These are phyloP conservation scores for Tetragnatha versicolor DNA, from an alignment of 1,140 invertebrate species.

Conservation along the genomic window DNA sequence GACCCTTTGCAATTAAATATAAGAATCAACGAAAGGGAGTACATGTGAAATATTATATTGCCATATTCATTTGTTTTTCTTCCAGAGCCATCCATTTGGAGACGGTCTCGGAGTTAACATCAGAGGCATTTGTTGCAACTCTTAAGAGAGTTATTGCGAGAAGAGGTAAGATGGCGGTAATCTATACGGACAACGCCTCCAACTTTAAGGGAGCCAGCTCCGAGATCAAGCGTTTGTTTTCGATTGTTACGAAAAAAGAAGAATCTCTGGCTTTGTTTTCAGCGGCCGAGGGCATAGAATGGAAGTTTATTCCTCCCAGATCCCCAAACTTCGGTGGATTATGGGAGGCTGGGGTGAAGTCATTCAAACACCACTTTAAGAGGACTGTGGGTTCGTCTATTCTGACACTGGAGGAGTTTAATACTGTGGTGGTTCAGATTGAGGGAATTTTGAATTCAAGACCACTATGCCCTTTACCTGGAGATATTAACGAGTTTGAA, in stretches of 20 bases:
- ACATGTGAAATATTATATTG: not conserved
- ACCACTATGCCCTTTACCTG: conserved; percentile 58
- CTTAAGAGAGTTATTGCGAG: not conserved
- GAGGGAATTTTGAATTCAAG: conserved; percentile 61
- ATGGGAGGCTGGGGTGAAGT: not conserved
- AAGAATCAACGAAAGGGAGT: not conserved
- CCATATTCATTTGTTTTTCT: not conserved
- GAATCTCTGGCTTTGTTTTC: not conserved
- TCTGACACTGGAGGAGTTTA: conserved; percentile 58
- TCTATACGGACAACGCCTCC: not conserved
- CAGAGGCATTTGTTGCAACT: not conserved
- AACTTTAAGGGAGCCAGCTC: not conserved
- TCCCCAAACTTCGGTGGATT: conserved; percentile 29
- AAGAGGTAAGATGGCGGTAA: not conserved
- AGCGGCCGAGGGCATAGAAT: conserved; percentile 30
- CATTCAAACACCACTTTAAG: conserved; percentile 21
- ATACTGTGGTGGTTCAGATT: conserved; percentile 59
- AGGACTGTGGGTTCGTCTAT: conserved; percentile 11
- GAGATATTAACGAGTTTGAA: conserved; percentile 59
- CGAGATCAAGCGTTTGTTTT: not conserved
- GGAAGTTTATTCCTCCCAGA: conserved; percentile 48
- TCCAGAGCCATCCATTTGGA: not conserved
- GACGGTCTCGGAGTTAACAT: not conserved
- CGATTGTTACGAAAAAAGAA: not conserved
- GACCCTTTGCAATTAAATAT: too few species aligned